phyloP scores from a whole-genome alignment of 2,113 vertebrate species.

The Proterorhinus semilunaris region DNA sequence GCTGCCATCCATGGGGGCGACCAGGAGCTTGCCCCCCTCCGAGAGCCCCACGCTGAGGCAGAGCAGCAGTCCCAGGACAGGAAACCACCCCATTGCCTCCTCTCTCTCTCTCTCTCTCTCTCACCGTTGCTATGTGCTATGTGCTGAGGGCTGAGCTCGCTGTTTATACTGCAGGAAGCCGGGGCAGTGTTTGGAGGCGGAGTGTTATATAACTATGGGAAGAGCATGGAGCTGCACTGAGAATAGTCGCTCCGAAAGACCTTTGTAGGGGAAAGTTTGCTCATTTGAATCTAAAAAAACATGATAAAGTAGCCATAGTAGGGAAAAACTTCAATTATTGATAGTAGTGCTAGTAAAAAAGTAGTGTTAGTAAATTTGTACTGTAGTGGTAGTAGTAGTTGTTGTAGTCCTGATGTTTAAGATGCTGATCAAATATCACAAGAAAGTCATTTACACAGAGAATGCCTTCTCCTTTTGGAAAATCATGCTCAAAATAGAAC shows the following conservation, averaged over 20 bases:
- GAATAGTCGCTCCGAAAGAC: constrained; percentile 9
- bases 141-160: constrained; percentile 6
- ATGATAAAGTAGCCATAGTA: too few relatives aligned
- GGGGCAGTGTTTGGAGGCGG: constrained; percentile 20
- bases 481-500: too few relatives aligned
- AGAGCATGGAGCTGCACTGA: constrained; percentile 25
- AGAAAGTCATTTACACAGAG: too few relatives aligned
- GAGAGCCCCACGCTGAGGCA: constrained; percentile 41
- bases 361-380: too few relatives aligned
- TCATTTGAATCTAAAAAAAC: too few relatives aligned
- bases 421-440: too few relatives aligned
- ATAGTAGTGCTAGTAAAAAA: too few relatives aligned
- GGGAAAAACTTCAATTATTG: too few relatives aligned
- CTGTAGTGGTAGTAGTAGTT: too few relatives aligned
- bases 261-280: too few relatives aligned
- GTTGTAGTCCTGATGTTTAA: too few relatives aligned
- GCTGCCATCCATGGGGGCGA: constrained; percentile 82
- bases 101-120: constrained; percentile 2
- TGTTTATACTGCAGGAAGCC: constrained; percentile 36
- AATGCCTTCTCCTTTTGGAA: too few relatives aligned
- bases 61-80: constrained; percentile 47
- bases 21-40: constrained; percentile 76
- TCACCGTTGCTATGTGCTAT: constrained; percentile 14
- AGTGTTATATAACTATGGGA: constrained; percentile 31
- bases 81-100: constrained; percentile 52